Evolutionary conservation across 2,113 vertebrate species (phyloP).

Genomic region (Cettia cetti): DNA sequence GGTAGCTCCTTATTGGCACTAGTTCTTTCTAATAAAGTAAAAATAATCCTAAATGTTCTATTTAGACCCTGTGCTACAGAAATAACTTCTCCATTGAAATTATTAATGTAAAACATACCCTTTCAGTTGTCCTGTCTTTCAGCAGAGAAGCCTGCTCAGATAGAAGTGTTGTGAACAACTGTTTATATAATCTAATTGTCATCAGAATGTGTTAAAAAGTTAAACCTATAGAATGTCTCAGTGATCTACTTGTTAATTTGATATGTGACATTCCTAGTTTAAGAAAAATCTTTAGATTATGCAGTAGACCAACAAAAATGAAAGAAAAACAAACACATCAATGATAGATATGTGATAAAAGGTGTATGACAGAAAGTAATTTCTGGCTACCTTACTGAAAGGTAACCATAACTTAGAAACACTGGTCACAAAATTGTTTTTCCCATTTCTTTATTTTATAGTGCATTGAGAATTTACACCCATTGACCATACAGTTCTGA

Average conservation of each 20-base stretch:
- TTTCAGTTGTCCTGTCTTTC: not conserved
- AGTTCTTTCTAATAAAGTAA: not conserved
- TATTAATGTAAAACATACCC: rapidly evolving
- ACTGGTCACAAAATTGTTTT: not conserved
- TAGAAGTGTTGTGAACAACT: not conserved
- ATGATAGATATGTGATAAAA: not conserved
- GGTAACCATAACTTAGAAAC: not conserved
- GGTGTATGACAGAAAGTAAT: not conserved
- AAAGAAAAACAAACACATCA: not conserved
- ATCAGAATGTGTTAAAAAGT: not conserved
- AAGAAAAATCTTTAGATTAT: not conserved
- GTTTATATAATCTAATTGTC: not conserved
- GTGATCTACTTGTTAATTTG: not conserved
- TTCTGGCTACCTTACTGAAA: not conserved
- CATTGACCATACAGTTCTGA: not conserved
- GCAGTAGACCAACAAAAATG: not conserved
- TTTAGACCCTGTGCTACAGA: not conserved
- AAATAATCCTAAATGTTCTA: not conserved
- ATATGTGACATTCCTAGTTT: not conserved
- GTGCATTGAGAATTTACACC: not conserved
- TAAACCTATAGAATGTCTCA: not conserved
- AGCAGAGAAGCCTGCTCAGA: not conserved
- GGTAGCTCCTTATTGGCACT: not conserved
- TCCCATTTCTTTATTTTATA: not conserved
- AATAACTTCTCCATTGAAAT: not conserved